Percentiles rank a stretch among this genome's conserved stretches.
These are phyloP conservation scores for Margaritifera margaritifera DNA, from an alignment of 2,888 invertebrate genomes.

Conservation along the genomic window DNA sequence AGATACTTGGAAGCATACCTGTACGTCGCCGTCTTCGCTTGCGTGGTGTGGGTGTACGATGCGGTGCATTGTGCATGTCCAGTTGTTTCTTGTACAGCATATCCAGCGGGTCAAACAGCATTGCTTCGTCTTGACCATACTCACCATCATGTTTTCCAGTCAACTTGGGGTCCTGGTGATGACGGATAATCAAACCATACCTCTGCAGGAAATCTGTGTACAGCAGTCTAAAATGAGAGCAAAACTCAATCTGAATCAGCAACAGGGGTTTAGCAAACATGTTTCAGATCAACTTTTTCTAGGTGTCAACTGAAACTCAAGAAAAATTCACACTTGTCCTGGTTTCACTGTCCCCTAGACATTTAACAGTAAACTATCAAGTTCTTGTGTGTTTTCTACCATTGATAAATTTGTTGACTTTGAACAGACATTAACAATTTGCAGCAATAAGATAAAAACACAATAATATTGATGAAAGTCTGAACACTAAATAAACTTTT, in stretches of 20 bases:
- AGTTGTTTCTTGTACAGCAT: constrained; percentile 47
- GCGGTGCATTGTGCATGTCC: constrained; percentile 30
- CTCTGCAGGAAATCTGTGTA: constrained; percentile 58
- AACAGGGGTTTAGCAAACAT: background rate
- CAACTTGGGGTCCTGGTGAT: constrained; percentile 5
- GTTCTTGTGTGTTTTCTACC: no score
- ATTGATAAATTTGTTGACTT: no score
- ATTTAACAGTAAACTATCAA: no score
- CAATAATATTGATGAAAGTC: no score
- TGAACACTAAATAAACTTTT: no score
- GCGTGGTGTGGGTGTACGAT: constrained; percentile 39
- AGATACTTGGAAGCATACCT: constrained; percentile 31
- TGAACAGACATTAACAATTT: no score
- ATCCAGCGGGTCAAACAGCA: constrained; percentile 43
- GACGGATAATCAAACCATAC: constrained; percentile 50
- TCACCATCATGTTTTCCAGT: constrained; percentile 3
- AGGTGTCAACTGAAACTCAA: no score
- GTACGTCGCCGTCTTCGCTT: constrained; percentile 49
- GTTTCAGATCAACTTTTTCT: no score
- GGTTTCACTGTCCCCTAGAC: no score
- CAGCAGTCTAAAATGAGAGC: constrained; percentile 40
- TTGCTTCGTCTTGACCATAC: constrained; percentile 27
- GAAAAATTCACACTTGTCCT: no score
- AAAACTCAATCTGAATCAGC: background rate
- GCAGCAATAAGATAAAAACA: no score